Base-by-base conservation (phyloP, 2,113 vertebrate species). In the Crotalus tigris region DNA sequence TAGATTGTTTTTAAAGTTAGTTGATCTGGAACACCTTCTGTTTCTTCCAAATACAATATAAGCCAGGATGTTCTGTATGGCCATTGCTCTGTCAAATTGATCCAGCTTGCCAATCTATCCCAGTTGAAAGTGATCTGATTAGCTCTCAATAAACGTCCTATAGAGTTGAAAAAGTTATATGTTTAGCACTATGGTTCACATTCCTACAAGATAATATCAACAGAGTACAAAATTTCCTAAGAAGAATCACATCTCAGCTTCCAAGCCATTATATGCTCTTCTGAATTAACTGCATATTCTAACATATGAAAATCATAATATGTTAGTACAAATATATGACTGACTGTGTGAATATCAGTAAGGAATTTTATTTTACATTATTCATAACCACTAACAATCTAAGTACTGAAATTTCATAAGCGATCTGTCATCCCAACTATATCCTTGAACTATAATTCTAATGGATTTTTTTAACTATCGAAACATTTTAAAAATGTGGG, bases 1-100 rank as follows among this genome's bases (percentile, higher is more conserved):
- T 99, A 99, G 95, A 99, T 99, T 81, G 98, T 97, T 97, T 99
- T 99, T 57, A 99, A 96, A 0, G 98, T 97, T 95, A 98, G 97
- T 69, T 99, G 98, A 95, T 99, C 99, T 0, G 98, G 98, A 93
- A 99, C 96, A 49, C 98, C 98, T 13, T 99, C 99, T 0, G 98
- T 98, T 96, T 99, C 99, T 95, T 99, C 99, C 95, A 99, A 96
- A 96, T 99, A 99, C 0, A 99, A 94, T 92, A 99, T 99, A 93
- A 99, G 98, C 99, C 99, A 99, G 0, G 99, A 99, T 0, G 99
- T 99, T 55, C 99, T 98, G 91, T 99, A 99, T 0, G 99, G 99
- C 99, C 99, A 99, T 96, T 99, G 99, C 95, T 99, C 99, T 0
- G 99, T 99, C 93, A 99, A 97, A 97, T 99, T 99, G 97, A 99